phyloP scores from a whole-genome alignment of 2,888 invertebrate genomes.

The Xylota segnis region DNA sequence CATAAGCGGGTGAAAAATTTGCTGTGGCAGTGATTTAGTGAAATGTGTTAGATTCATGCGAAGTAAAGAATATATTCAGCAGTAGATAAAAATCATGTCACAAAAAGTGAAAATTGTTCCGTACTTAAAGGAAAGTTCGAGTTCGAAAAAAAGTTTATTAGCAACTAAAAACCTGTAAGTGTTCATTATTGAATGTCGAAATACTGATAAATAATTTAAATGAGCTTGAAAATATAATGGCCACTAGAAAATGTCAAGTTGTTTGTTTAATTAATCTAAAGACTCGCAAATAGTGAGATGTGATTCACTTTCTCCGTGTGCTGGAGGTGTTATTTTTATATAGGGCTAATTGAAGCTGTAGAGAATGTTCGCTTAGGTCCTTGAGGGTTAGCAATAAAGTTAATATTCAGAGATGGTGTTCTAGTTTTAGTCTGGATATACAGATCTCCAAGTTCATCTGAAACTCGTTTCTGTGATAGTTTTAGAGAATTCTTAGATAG shows the following conservation, averaged over 20 bases:
- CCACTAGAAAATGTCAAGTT: not conserved
- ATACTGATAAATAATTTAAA: slow-evolving; percentile 10
- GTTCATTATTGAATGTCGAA: not conserved
- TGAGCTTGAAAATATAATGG: not conserved
- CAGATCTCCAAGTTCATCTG: not conserved
- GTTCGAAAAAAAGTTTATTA: slow-evolving; percentile 15
- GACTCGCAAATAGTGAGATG: slow-evolving; percentile 12
- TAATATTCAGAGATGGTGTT: not conserved
- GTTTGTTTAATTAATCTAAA: slow-evolving; percentile 6
- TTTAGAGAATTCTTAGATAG: not conserved
- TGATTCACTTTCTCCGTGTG: slow-evolving; percentile 15
- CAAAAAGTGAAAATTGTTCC: slow-evolving; percentile 4
- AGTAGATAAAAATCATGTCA: not conserved
- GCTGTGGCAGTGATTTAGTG: not conserved
- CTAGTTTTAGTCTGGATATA: not conserved
- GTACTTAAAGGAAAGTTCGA: slow-evolving; percentile 4
- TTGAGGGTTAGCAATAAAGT: not conserved
- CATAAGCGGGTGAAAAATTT: slow-evolving; percentile 4
- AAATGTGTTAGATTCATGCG: no score
- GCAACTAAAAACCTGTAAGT: not conserved
- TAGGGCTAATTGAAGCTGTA: not conserved
- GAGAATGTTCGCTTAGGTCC: not conserved
- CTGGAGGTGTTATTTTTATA: slow-evolving; percentile 14
- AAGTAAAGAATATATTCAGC: not conserved
- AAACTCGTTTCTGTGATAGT: not conserved